Percentiles rank a stretch among this genome's conserved stretches.
phyloP scores from a whole-genome alignment of 2,113 vertebrate genomes.

The Oplegnathus fasciatus region DNA sequence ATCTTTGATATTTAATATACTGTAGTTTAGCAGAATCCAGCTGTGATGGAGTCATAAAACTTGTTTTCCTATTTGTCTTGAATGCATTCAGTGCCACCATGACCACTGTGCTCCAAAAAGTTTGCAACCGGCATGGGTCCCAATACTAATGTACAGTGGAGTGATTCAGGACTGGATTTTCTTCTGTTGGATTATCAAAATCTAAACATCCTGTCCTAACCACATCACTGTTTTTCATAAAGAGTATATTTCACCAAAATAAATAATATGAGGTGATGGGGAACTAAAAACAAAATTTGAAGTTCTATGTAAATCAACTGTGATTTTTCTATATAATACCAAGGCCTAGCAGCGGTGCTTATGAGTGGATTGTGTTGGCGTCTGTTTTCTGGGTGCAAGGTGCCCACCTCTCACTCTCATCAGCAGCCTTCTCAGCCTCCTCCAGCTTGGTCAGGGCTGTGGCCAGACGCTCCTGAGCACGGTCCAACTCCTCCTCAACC shows the following conservation, averaged over 20 bases:
- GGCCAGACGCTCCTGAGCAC: constrained; percentile 97
- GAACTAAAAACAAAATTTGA: neutral
- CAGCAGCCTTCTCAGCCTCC: constrained; percentile 98
- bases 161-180: neutral
- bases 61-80: neutral
- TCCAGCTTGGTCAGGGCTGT: constrained; percentile 98
- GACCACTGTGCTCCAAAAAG: neutral
- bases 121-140: neutral
- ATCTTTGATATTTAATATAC: neutral
- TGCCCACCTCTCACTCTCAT: constrained; percentile 97
- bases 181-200: neutral
- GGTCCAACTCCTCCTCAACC: constrained; percentile 99
- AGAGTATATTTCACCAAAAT: neutral
- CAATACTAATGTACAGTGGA: neutral
- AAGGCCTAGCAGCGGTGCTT: neutral
- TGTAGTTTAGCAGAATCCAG: neutral
- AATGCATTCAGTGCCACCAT: neutral
- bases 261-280: neutral
- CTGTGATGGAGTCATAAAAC: neutral
- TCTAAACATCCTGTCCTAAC: neutral
- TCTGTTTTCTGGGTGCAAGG: neutral
- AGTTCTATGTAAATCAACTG: neutral
- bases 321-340: neutral
- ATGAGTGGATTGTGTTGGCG: neutral
- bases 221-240: neutral